Evolutionary conservation across 2,888 invertebrate genomes (phyloP).

Genomic region (Cabera pusaria): DNA sequence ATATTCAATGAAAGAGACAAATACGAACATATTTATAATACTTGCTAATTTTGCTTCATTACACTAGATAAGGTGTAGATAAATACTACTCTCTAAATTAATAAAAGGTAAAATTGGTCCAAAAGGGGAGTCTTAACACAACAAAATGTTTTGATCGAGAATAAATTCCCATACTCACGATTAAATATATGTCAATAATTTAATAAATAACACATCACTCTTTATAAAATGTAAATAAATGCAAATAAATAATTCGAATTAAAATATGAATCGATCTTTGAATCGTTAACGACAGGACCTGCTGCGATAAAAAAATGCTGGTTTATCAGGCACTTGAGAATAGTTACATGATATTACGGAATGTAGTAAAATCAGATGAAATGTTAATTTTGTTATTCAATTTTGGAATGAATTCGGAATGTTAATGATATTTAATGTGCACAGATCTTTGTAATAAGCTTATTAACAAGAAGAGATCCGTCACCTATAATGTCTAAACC

Average conservation of each 20-base stretch:
- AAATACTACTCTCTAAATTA: background rate
- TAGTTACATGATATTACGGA: too few relatives aligned
- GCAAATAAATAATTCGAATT: conserved; percentile 4
- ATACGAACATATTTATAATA: too few relatives aligned
- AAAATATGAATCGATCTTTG: background rate
- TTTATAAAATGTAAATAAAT: conserved; percentile 10
- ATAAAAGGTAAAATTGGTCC: conserved; percentile 27
- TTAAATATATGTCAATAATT: conserved; percentile 2
- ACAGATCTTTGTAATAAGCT: background rate
- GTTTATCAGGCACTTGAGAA: too few relatives aligned
- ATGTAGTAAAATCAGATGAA: background rate
- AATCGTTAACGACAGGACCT: too few relatives aligned
- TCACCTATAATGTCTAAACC: conserved; percentile 31
- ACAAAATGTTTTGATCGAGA: conserved; percentile 10
- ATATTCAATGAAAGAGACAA: conserved; percentile 7
- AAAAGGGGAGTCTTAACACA: conserved; percentile 17
- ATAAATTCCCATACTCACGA: conserved; percentile 15
- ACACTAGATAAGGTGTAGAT: background rate
- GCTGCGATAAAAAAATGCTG: too few relatives aligned
- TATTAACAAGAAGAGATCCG: conserved; percentile 31
- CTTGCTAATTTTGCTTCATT: too few relatives aligned
- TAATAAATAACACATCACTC: conserved; percentile 8
- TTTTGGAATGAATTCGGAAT: conserved; percentile 21
- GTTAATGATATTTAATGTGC: conserved; percentile 4
- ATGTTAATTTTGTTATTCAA: background rate